Evolutionary conservation across 2,113 vertebrate species (phyloP), one percentile per base, ranked within the genome.

Genomic region (Dinomys branickii): DNA sequence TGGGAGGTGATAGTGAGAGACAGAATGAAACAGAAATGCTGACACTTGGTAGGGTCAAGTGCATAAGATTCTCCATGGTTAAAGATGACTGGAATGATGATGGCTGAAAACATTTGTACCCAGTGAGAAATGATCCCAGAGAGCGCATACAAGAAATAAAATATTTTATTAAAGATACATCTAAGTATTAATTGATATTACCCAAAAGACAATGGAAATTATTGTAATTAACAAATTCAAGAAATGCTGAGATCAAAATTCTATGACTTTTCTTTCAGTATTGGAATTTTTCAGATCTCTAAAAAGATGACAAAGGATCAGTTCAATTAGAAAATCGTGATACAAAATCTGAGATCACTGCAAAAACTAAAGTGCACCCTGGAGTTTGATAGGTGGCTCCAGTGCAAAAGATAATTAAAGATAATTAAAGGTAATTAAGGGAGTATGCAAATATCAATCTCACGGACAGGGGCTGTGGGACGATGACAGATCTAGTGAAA

Each of bases 381-480:
- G 5, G 24, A 85, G 17, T 78, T 86, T 52, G 10, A 13, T 19
- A 90, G 8, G 33, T 1, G 12, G 0, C 2, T 5, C 2, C 1
- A 89, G 1, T 19, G 8, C 67, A 2, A 47, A 87, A 38, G 6
- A 75, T 30, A 1, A 13, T 35, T 41, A 86, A 75, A 33, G n/a
- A n/a, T n/a, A n/a, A n/a, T n/a, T n/a, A 47, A 87, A 38, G 6
- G 69, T 30, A 1, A 13, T 35, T 41, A 86, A 75, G 28, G 19
- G 41, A 20, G 0, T n/a, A 13, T 52, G 16, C n/a, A 61, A n/a
- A 71, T 7, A 0, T 5, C 92, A 84, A 77, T 35, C 52, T 44
- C 4, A 30, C 4, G 11, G 5, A 24, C 9, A 38, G 0, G 1
- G 0, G 0, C 47, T 86, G 7, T 38, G 77, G 7, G 28, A 33